Conservation (phyloP, 2,797 vertebrate species). For the Thunnus albacares region DNA sequence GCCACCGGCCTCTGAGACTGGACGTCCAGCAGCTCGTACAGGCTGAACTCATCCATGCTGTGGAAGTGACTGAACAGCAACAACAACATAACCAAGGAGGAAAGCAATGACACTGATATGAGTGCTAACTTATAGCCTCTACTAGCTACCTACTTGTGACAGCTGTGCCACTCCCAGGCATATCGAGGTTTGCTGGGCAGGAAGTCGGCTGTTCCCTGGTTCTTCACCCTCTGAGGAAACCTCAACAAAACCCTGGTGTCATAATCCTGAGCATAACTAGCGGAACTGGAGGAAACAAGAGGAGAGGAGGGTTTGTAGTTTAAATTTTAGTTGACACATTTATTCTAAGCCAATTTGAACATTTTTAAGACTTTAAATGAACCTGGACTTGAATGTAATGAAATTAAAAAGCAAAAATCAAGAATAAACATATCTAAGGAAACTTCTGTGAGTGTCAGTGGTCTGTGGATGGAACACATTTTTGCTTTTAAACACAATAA, state of each 20-base stretch:
- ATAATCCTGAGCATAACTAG: constrained; percentile 89
- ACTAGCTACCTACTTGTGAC: constrained; percentile 91
- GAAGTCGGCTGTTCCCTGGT: constrained; percentile 96
- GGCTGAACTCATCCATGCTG: constrained; percentile 98
- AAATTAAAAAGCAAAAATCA: too few relatives aligned
- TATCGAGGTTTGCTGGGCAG: constrained; percentile 94
- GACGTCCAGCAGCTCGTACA: constrained; percentile 93
- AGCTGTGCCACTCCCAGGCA: constrained; percentile 98
- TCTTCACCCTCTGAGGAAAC: constrained; percentile 97
- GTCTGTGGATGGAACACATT: too few relatives aligned
- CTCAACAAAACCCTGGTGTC: constrained; percentile 93
- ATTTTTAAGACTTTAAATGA: too few relatives aligned
- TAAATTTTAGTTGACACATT: too few relatives aligned
- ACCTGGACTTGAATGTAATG: too few relatives aligned
- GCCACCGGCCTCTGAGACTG: constrained; percentile 89
- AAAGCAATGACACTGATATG: not conserved
- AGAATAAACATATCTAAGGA: too few relatives aligned
- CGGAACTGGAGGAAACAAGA: constrained; percentile 82
- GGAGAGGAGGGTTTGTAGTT: not conserved
- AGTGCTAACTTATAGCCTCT: too few relatives aligned
- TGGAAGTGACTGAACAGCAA: constrained; percentile 91
- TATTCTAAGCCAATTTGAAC: not conserved
- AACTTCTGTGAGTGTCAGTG: too few relatives aligned
- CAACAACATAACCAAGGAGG: not conserved
- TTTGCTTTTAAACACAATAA: too few relatives aligned